phyloP scores from a whole-genome alignment of 2,797 vertebrate genomes.

The Hozukius guyotensis region DNA sequence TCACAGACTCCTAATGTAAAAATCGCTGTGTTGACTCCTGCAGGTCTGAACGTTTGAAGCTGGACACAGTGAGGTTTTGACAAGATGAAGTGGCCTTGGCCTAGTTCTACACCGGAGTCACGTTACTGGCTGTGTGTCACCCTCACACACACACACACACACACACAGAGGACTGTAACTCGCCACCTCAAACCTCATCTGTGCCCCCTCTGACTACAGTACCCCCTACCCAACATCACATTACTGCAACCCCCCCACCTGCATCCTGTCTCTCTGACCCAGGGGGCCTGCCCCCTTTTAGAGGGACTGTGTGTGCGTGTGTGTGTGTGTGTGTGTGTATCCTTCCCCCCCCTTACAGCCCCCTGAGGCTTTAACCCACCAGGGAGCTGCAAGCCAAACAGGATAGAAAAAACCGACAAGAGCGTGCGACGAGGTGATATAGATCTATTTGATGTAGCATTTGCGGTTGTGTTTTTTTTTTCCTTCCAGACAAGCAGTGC shows the following conservation, averaged over 20 bases:
- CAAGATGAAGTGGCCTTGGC: constrained; percentile 59
- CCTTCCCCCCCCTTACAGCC: neutral
- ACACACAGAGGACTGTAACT: neutral
- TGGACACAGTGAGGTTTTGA: constrained; percentile 37
- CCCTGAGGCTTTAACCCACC: constrained; percentile 18
- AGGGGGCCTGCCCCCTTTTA: neutral
- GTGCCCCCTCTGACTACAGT: constrained; percentile 34
- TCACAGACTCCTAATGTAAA: neutral
- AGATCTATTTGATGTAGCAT: neutral
- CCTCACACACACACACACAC: neutral
- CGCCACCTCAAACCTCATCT: constrained; percentile 18
- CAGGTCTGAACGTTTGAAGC: constrained; percentile 13
- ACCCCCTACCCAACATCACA: constrained; percentile 42
- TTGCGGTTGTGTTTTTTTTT: neutral
- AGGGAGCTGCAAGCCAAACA: constrained; percentile 14
- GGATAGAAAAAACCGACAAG: neutral
- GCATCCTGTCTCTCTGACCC: constrained; percentile 44
- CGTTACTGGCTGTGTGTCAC: constrained; percentile 45
- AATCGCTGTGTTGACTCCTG: neutral
- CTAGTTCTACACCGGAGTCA: constrained; percentile 62
- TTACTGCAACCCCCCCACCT: constrained; percentile 38
- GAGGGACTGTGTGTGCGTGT: neutral
- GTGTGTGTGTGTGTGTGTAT: neutral
- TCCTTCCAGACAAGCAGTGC: neutral
- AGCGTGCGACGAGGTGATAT: neutral